Base-by-base conservation (phyloP, 2,797 vertebrate species). In the Ambastaia sidthimunki region DNA sequence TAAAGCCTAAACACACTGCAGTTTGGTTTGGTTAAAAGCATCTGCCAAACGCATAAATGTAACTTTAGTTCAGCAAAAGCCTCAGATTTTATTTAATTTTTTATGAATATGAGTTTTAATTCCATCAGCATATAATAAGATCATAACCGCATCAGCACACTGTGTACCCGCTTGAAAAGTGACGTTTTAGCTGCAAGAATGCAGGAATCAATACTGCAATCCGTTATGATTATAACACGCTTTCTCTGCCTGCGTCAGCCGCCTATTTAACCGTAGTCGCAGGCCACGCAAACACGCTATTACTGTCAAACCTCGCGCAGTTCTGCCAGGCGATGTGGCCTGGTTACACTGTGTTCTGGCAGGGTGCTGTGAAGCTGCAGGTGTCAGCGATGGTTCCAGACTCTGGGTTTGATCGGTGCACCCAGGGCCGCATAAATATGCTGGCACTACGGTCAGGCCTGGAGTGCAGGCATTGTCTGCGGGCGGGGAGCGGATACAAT, bases 381-480 rank as follows among this genome's bases (percentile, higher is more conserved):
- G 90, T 92, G 88, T 87, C 88, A 84, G 79, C 69, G 78, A 81
- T 82, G 86, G 84, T 86, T 83, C 77, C 82, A 84, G 80, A 86
- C 82, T 88, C 86, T 90, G 85, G 82, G 80, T 85, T 85, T 81
- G 87, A 91, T 90, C 90, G 83, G 84, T 90, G 88, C 85, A 84
- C 85, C 85, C 80, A 85, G 86, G 88, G 90, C 89, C 84, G 84
- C 82, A 87, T 71, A 80, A 87, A 88, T 89, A 87, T 82, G 80
- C 86, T 77, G 87, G 83, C 77, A 87, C 82, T 88, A 72, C 54
- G 81, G 87, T 85, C 81, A 72, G 13, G 85, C 85, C 87, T 85
- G 85, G 63, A 82, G 78, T 23, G 81, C 60, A 48, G 84, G 82
- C 83, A 90, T 90, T 90, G 86, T 90, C 81, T 67, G 48, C 13